Conservation (phyloP, 2,113 vertebrate species). For the Daphoenositta chrysoptera region DNA sequence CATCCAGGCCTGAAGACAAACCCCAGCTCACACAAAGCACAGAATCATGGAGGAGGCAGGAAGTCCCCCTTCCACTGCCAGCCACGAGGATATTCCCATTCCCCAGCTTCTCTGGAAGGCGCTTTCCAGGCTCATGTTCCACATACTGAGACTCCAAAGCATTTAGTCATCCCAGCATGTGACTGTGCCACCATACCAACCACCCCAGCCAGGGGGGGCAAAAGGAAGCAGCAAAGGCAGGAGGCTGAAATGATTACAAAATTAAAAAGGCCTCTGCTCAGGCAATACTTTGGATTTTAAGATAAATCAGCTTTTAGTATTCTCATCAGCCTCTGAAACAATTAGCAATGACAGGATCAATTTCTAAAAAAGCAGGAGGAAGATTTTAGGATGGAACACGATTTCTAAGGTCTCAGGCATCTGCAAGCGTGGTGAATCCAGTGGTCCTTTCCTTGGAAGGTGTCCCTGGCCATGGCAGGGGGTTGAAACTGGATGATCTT, state of each 20-base stretch:
- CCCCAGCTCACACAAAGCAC: background rate
- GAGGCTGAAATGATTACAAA: background rate
- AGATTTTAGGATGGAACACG: background rate
- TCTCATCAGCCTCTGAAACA: background rate
- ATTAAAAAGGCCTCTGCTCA: background rate
- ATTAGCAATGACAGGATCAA: background rate
- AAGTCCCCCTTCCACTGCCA: background rate
- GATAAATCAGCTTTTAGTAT: background rate
- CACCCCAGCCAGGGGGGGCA: background rate
- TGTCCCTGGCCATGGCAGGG: background rate
- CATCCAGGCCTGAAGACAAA: background rate
- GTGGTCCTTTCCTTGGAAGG: background rate
- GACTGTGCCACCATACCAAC: constrained; percentile 16
- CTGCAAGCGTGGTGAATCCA: background rate
- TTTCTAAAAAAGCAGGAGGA: background rate
- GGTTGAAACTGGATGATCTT: background rate
- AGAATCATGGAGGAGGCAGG: background rate
- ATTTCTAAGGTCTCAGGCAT: background rate
- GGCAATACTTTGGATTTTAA: background rate
- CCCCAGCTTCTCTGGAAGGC: constrained; percentile 20
- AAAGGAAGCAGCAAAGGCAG: background rate
- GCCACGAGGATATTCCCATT: background rate
- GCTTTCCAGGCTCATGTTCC: background rate
- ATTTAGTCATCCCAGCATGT: constrained; percentile 30
- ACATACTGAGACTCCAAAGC: background rate